Evolutionary conservation across 2,797 vertebrate species (phyloP), one percentile per base, ranked within the genome.

Genomic region (Notolepis coatsorum): DNA sequence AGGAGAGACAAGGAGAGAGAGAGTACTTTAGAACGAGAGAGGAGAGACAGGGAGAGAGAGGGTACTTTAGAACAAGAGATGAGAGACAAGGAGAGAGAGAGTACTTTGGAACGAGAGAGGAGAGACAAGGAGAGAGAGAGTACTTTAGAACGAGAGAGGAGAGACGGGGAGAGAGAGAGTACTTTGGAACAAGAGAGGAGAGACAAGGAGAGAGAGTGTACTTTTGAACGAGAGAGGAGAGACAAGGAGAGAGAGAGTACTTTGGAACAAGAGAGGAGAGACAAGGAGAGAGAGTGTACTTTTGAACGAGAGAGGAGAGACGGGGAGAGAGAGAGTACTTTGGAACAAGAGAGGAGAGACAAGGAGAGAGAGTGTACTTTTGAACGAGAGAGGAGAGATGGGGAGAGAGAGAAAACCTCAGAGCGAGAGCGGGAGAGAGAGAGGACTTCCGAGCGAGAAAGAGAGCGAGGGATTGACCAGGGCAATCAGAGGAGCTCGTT

Each of bases 291-390:
- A n/a, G n/a, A n/a, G n/a, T n/a, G n/a, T 18, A 31, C 43, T 12
- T 8, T 7, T 3, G 58, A 61, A 47, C 1, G 53, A 12, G 55
- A 12, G 10, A 73, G 43, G 49, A 48, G 75, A 73, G 28, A 50
- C 35, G 35, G 75, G 76, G 39, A 90, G 90, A 20, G 12, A 21
- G 47, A 73, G 79, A 1, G 46, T 8, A 66, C 61, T 41, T 53
- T 50, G 0, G 91, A 94, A 24, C 90, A 89, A 28, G 95, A 94
- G 13, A 82, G 70, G 55, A 86, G n/a, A n/a, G n/a, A n/a, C n/a
- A n/a, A n/a, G n/a, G n/a, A n/a, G n/a, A n/a, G n/a, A n/a, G n/a
- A n/a, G n/a, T n/a, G n/a, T n/a, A n/a, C n/a, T n/a, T n/a, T n/a
- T n/a, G n/a, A n/a, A n/a, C n/a, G n/a, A n/a, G n/a, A n/a, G n/a